phyloP scores from a whole-genome alignment of 2,113 vertebrate species.

The Paratilapia polleni region DNA sequence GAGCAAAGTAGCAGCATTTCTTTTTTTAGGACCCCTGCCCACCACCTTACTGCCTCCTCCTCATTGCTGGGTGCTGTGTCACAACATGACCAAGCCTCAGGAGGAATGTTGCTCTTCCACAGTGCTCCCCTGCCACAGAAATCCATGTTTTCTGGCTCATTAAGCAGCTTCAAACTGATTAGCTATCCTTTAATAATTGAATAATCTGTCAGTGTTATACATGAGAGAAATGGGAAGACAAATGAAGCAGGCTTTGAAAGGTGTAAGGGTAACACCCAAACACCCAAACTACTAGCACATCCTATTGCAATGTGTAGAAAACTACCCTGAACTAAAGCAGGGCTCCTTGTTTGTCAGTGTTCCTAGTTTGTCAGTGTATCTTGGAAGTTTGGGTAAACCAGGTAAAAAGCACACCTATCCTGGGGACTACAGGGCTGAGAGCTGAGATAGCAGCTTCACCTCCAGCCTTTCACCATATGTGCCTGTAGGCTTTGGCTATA shows the following conservation, averaged over 20 bases:
- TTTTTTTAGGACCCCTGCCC: slow-evolving; percentile 26
- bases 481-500: background rate
- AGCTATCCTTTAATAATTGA: slow-evolving; percentile 3
- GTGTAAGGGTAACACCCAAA: background rate
- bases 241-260: background rate
- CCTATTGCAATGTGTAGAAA: background rate
- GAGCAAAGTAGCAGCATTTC: background rate
- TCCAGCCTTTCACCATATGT: background rate
- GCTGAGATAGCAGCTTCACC: background rate
- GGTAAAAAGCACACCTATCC: background rate
- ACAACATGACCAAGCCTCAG: slow-evolving; percentile 63
- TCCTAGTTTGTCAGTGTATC: too few species aligned
- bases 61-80: slow-evolving; percentile 58
- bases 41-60: slow-evolving; percentile 18
- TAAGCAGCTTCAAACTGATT: slow-evolving; percentile 22
- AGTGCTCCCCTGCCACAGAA: slow-evolving; percentile 24
- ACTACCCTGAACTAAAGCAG: background rate
- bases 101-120: slow-evolving; percentile 64
- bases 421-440: background rate
- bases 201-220: background rate
- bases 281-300: background rate
- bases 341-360: background rate
- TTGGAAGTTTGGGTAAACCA: background rate
- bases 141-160: slow-evolving; percentile 19
- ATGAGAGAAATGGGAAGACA: background rate